A percentile compares a stretch with the other conserved stretches of the same genome.
Conservation (phyloP, 2,113 vertebrate species). For the Chlorocebus sabaeus region DNA sequence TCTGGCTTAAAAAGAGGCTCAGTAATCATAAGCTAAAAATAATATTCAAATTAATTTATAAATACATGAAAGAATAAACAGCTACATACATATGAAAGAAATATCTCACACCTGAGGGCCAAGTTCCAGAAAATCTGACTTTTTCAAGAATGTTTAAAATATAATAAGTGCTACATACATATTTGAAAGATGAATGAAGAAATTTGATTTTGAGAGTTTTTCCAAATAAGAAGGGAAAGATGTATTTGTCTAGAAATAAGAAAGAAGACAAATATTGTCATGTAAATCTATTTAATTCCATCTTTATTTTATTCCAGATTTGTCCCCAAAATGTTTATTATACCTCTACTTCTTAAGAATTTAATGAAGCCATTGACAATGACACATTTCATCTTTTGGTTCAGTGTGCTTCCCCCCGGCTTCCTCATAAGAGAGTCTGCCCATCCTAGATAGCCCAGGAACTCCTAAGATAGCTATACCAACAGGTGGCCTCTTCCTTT, state of each 20-base stretch:
- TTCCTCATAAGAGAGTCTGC: background rate
- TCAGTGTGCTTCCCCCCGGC: background rate
- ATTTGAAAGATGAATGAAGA: background rate
- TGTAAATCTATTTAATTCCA: background rate
- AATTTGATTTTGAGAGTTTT: background rate
- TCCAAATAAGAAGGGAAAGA: background rate
- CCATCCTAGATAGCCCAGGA: background rate
- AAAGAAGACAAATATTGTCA: background rate
- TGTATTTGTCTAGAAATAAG: slow-evolving; percentile 4
- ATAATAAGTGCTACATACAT: background rate
- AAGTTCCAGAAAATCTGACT: background rate
- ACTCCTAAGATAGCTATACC: background rate
- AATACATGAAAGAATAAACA: background rate
- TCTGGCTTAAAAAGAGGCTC: background rate
- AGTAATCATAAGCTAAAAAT: background rate
- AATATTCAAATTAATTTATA: background rate
- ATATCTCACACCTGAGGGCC: background rate
- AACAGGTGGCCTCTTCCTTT: background rate
- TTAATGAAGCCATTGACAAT: slow-evolving; percentile 1
- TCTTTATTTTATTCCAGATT: slow-evolving; percentile 25
- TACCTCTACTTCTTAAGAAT: slow-evolving; percentile 31
- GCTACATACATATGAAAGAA: background rate
- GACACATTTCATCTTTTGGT: background rate
- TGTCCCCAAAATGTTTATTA: background rate
- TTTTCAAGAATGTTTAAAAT: background rate